Evolutionary conservation across 2,113 vertebrate genomes (phyloP), one percentile per base, ranked within the genome.

Genomic region (Lycaon pictus): DNA sequence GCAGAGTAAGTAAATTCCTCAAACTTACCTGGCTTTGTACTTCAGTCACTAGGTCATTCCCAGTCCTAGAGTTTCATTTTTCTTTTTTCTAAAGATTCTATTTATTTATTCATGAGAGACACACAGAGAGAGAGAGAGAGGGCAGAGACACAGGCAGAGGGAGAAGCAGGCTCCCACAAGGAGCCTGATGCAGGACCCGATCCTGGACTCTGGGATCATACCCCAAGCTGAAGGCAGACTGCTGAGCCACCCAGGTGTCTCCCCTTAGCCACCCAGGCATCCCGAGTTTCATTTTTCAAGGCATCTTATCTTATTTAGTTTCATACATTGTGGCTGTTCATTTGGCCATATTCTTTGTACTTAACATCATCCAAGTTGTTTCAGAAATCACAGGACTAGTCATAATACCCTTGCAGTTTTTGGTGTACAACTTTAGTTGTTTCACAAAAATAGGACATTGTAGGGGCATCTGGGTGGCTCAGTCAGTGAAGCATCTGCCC

Each of bases 1-100:
- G 58, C 71, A 87, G 1, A 95, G 11, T 58, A 91, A 51, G 12
- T 51, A 43, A 76, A 56, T 88, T 83, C 63, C 37, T 56, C n/a
- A 86, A 17, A 11, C 84, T 95, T 81, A 35, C 17, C 29, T 90
- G 80, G 35, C 23, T 88, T 95, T 95, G 69, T 88, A 63, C 67
- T 88, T 89, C 20, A 93, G 7, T 93, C 10, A 79, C 32, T 79
- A 16, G n/a, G 19, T 77, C 65, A 58, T 83, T 95, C 53, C 63
- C 35, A 81, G 1, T 90, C 58, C 69, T 62, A 43, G 56, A 63
- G 25, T 86, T 71, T 95, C 35, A 23, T 85, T 71, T 96, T 95
- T 43, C 43, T 43, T 43, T 43, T 43, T 43, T 43, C 43, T 43
- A 43, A 43, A 43, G 43, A 43, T 43, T 43, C 43, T 43, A 43